These are phyloP conservation scores for Sphenopsis melanotis DNA, from an alignment of 2,797 vertebrate species.

Conservation along the genomic window DNA sequence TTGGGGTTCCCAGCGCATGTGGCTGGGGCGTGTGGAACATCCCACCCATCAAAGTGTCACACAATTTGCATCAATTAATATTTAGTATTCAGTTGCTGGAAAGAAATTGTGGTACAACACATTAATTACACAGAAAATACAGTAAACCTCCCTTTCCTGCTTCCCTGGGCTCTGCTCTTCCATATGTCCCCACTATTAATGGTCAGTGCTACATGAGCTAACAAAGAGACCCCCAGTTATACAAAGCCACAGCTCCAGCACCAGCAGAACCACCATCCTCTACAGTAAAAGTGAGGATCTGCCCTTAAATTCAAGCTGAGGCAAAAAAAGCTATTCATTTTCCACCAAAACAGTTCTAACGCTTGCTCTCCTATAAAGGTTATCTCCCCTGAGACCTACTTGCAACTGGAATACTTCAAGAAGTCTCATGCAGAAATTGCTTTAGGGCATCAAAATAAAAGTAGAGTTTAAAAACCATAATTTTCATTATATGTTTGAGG, in stretches of 20 bases:
- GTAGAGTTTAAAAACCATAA: neutral
- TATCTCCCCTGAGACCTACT: neutral
- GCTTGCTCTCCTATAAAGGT: neutral
- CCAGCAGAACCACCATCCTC: neutral
- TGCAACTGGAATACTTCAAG: neutral
- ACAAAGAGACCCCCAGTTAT: accelerated
- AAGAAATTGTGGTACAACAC: neutral
- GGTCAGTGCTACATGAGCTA: neutral
- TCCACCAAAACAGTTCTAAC: neutral
- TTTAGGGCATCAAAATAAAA: neutral
- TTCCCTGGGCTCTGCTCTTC: neutral
- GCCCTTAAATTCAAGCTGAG: neutral
- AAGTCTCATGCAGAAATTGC: neutral
- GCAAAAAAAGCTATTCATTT: neutral
- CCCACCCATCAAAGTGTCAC: neutral
- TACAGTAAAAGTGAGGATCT: neutral
- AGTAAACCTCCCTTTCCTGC: neutral
- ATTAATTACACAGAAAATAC: neutral
- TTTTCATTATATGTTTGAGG: neutral
- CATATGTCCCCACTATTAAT: neutral
- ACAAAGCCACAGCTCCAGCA: neutral
- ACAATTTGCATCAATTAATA: neutral
- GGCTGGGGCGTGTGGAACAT: neutral
- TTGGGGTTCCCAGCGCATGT: neutral
- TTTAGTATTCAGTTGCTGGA: neutral